phyloP scores from a whole-genome alignment of 2,113 vertebrate genomes.

The Gymnobelideus leadbeateri region DNA sequence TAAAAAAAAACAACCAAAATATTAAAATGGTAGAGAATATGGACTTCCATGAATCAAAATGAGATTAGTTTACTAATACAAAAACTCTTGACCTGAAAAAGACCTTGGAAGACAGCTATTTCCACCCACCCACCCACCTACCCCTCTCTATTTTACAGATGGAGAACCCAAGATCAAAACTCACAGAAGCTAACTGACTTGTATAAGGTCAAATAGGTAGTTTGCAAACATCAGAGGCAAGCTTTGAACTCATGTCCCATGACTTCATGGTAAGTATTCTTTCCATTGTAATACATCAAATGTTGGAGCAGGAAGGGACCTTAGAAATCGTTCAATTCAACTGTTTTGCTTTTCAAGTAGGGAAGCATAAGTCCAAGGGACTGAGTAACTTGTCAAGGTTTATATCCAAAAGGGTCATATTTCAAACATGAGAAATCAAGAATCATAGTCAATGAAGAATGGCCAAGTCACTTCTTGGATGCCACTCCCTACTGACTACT shows the following conservation, averaged over 20 bases:
- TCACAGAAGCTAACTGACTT: background rate
- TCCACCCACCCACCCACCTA: too few relatives aligned
- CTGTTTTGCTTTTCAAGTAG: constrained; percentile 18
- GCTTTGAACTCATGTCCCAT: too few relatives aligned
- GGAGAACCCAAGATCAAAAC: background rate
- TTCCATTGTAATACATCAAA: background rate
- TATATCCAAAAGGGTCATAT: background rate
- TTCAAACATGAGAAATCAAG: background rate
- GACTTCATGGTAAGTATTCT: background rate
- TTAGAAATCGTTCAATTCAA: background rate
- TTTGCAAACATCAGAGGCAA: background rate
- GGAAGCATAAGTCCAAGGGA: background rate
- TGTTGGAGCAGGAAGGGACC: background rate
- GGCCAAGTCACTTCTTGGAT: background rate
- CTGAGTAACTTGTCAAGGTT: background rate
- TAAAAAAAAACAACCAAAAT: background rate
- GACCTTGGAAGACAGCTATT: background rate
- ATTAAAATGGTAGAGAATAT: background rate
- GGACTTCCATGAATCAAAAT: constrained; percentile 4
- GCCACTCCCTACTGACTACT: background rate
- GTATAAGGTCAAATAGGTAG: background rate
- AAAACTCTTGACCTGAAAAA: background rate
- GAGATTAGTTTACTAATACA: background rate
- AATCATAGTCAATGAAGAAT: background rate
- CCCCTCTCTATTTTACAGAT: background rate